Evolutionary conservation across 2,888 invertebrate species (phyloP).

Genomic region (Sesia apiformis): DNA sequence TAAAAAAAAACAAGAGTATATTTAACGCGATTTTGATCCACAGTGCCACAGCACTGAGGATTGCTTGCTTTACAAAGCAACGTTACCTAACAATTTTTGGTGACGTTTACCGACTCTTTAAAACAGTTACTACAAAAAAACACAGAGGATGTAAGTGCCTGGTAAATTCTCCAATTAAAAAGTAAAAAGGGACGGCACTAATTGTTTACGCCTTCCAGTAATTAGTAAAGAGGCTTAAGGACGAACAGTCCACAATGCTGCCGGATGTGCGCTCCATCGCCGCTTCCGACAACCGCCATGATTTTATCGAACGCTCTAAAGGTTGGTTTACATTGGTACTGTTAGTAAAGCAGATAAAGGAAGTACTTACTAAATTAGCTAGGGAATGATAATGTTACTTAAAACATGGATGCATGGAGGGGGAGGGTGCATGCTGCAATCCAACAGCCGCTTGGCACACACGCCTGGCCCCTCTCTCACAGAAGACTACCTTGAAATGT

Average conservation of each 20-base stretch:
- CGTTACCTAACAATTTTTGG: slow-evolving; percentile 1
- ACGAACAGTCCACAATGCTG: slow-evolving; percentile 33
- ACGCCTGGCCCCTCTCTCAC: too few species aligned
- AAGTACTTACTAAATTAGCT: too few species aligned
- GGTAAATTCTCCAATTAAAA: slow-evolving; percentile 8
- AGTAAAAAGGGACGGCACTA: slow-evolving; percentile 19
- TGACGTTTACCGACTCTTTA: slow-evolving; percentile 3
- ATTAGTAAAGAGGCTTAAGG: slow-evolving; percentile 42
- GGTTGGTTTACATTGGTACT: not conserved
- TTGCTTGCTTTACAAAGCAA: too few species aligned
- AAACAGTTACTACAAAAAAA: slow-evolving; percentile 1
- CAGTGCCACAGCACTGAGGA: too few species aligned
- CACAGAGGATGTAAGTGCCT: not conserved
- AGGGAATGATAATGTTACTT: too few species aligned
- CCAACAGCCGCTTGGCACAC: too few species aligned
- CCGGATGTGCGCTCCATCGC: slow-evolving; percentile 56
- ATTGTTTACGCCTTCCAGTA: slow-evolving; percentile 41
- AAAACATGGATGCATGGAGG: too few species aligned
- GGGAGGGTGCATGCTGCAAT: too few species aligned
- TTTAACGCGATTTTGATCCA: too few species aligned
- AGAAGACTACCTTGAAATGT: too few species aligned
- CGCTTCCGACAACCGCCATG: slow-evolving; percentile 33
- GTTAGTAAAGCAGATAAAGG: too few species aligned
- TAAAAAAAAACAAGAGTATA: too few species aligned
- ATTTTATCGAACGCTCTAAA: slow-evolving; percentile 6